Evolutionary conservation across 2,113 vertebrate species (phyloP).

Genomic region (Mustela nigripes): DNA sequence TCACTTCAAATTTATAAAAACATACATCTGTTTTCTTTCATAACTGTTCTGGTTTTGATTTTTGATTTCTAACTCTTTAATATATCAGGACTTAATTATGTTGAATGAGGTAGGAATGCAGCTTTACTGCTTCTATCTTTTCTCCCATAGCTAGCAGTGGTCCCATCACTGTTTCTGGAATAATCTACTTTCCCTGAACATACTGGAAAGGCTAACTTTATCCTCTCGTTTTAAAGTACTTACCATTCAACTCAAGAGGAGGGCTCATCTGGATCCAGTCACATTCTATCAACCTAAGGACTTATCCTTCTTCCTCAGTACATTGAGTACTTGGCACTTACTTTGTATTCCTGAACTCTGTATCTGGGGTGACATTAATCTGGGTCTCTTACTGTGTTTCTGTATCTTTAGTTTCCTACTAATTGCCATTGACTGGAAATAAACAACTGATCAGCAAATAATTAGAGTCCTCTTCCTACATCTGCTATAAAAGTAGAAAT

Average conservation of each 20-base stretch:
- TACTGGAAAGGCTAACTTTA: slow-evolving; percentile 29
- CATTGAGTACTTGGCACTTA: not conserved
- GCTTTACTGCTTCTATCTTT: not conserved
- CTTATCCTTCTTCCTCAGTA: not conserved
- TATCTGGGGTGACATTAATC: not conserved
- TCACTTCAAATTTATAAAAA: slow-evolving; percentile 21
- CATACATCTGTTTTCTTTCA: not conserved
- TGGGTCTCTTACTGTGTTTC: not conserved
- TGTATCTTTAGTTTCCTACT: not conserved
- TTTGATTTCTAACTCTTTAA: not conserved
- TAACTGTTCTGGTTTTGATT: not conserved
- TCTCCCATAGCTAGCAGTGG: not conserved
- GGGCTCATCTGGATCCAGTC: not conserved
- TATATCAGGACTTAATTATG: not conserved
- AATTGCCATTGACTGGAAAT: not conserved
- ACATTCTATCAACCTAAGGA: not conserved
- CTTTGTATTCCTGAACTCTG: not conserved
- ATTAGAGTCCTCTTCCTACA: not conserved
- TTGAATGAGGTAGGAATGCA: not conserved
- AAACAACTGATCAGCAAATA: not conserved
- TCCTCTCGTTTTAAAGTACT: not conserved
- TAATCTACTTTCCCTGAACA: not conserved
- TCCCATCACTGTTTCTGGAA: not conserved
- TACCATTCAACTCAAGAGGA: not conserved
- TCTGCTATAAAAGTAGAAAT: slow-evolving; percentile 27